Evolutionary conservation across 2,797 vertebrate species (phyloP), one percentile per base, ranked within the genome.

Genomic region (Helicolenus hilgendorfi): DNA sequence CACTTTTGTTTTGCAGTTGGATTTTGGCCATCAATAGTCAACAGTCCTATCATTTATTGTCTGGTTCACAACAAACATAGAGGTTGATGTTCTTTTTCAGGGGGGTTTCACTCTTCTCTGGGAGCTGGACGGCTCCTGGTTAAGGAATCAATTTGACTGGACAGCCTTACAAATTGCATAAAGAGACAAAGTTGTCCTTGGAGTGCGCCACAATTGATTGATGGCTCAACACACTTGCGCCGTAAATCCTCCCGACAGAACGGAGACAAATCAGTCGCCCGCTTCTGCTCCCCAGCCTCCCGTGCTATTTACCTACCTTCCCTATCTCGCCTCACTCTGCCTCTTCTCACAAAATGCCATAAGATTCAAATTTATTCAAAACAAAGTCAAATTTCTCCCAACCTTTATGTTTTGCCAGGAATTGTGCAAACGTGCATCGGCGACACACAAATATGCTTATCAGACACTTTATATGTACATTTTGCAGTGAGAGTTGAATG

Each of bases 91-190:
- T 91, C 91, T 93, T 92, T 95, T 95, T 93, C 85, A 70, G 78
- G 87, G 55, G 86, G 83, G 60, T 33, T 75, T 81, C 83, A 45
- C 86, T 89, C 89, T 88, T 93, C 90, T 84, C 70, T 20, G 84
- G 77, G 88, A 89, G 92, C 93, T 86, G 91, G 94, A 94, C 92
- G 80, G 93, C 92, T 91, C 86, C 93, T 96, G 97, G 96, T 97
- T 97, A 97, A 97, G 96, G 97, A 96, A 97, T 97, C 97, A 96
- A 96, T 97, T 97, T 96, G 96, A 96, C 96, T 94, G 96, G 96
- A 97, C 96, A 97, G 96, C 94, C 94, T 96, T 97, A 96, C 97
- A 97, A 97, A 97, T 96, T 96, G 96, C 95, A 96, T 95, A 94
- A 93, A 97, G 96, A 97, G 96, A 96, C 96, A 96, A 94, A 96